phyloP scores from a whole-genome alignment of 2,888 invertebrate species.

The Tetranychus piercei region DNA sequence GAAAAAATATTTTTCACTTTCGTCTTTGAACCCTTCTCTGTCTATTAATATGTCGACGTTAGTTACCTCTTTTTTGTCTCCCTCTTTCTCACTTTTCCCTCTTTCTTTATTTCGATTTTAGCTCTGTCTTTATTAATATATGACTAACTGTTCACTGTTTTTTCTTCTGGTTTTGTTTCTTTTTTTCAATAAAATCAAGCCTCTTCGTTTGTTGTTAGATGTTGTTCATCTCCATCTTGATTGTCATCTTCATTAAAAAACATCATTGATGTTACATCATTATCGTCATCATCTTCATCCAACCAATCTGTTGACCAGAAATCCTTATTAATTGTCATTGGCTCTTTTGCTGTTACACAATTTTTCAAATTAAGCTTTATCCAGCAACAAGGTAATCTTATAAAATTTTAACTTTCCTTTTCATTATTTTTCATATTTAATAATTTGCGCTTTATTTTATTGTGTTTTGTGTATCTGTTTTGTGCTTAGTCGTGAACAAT shows the following conservation, averaged over 20 bases:
- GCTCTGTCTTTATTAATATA: background rate
- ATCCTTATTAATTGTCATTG: background rate
- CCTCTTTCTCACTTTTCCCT: background rate
- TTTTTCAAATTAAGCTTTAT: background rate
- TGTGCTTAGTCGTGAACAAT: background rate
- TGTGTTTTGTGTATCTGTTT: background rate
- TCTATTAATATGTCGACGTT: background rate
- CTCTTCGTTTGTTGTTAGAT: too few relatives aligned
- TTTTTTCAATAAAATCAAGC: background rate
- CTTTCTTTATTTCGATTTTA: background rate
- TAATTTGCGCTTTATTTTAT: background rate
- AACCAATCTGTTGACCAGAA: background rate
- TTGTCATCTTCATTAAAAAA: background rate
- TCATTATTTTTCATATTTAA: background rate
- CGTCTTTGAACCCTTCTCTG: background rate
- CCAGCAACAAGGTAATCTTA: background rate
- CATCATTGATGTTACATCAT: background rate
- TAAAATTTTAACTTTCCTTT: background rate
- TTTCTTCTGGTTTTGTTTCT: background rate
- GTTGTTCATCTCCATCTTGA: background rate
- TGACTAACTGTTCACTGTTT: background rate
- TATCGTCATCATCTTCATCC: background rate
- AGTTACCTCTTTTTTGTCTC: background rate
- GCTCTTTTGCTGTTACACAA: background rate
- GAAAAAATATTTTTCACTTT: background rate